phyloP scores from a whole-genome alignment of 2,113 vertebrate species.

The Phaethornis superciliosus region DNA sequence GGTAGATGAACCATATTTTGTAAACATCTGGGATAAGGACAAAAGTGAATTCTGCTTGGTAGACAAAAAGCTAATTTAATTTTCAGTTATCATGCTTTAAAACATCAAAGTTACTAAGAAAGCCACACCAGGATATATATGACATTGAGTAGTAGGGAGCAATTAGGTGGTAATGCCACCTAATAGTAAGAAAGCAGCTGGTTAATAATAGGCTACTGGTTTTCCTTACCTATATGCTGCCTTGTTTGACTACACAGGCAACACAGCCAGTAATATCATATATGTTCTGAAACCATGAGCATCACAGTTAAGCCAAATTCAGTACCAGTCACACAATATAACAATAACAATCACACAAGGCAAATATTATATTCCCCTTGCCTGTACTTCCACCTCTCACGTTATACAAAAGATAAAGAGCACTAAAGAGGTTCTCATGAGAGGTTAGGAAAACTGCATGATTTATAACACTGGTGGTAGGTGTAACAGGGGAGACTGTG shows the following conservation, averaged over 20 bases:
- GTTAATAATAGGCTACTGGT: neutral
- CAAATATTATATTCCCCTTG: neutral
- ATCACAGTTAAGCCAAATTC: neutral
- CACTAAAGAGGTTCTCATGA: neutral
- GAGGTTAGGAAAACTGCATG: conserved; percentile 3
- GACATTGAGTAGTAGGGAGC: neutral
- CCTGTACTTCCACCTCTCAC: neutral
- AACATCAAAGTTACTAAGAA: neutral
- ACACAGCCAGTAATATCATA: neutral
- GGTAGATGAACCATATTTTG: neutral
- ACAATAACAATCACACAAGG: neutral
- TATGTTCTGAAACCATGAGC: neutral
- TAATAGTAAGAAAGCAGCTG: neutral
- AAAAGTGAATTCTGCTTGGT: neutral
- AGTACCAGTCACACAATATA: accelerated
- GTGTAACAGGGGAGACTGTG: conserved; percentile 30
- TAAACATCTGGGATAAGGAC: neutral
- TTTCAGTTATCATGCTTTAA: neutral
- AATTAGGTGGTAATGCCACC: neutral
- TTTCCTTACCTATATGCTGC: neutral
- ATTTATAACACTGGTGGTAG: conserved; percentile 36
- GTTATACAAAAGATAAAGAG: neutral
- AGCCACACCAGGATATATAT: neutral
- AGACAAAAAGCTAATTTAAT: neutral
- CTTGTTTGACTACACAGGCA: neutral